phyloP scores from a whole-genome alignment of 2,888 invertebrate genomes.

The Malachius bipustulatus region DNA sequence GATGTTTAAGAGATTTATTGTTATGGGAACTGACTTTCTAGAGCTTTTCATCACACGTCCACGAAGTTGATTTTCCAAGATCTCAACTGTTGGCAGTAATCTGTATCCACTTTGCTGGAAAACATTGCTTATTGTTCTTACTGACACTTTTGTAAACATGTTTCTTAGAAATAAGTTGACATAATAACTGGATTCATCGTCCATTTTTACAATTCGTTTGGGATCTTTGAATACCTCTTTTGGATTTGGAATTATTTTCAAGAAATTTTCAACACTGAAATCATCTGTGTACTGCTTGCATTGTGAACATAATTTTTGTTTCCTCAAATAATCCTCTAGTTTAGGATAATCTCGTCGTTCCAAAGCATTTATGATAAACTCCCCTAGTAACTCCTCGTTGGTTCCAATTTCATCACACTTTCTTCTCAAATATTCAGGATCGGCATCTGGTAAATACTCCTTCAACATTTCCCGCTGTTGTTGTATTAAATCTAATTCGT shows the following conservation, averaged over 20 bases:
- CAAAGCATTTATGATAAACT: too few relatives aligned
- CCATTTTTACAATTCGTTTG: conserved; percentile 12
- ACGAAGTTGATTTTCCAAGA: conserved; percentile 5
- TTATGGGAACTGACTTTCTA: conserved; percentile 14
- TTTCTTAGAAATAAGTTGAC: too few relatives aligned
- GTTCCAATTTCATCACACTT: too few relatives aligned
- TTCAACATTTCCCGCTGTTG: conserved; percentile 25
- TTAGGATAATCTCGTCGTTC: conserved; percentile 26
- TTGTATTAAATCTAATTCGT: too few relatives aligned
- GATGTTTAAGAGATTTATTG: conserved; percentile 28
- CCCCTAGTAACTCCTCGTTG: too few relatives aligned
- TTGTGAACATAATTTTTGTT: conserved; percentile 31
- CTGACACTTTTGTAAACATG: too few relatives aligned
- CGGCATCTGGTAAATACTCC: conserved; percentile 27
- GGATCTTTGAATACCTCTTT: conserved; percentile 24
- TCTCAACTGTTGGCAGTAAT: too few relatives aligned
- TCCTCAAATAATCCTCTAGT: conserved; percentile 24
- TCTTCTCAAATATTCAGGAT: conserved; percentile 25
- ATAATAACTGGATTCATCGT: too few relatives aligned
- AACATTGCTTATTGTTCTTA: too few relatives aligned
- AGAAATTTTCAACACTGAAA: too few relatives aligned
- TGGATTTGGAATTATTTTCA: too few relatives aligned
- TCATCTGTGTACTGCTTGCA: conserved; percentile 35
- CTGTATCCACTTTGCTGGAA: too few relatives aligned
- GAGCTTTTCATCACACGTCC: conserved; percentile 7